Evolutionary conservation across 2,888 invertebrate species (phyloP).

Genomic region (Drosophila monieri): DNA sequence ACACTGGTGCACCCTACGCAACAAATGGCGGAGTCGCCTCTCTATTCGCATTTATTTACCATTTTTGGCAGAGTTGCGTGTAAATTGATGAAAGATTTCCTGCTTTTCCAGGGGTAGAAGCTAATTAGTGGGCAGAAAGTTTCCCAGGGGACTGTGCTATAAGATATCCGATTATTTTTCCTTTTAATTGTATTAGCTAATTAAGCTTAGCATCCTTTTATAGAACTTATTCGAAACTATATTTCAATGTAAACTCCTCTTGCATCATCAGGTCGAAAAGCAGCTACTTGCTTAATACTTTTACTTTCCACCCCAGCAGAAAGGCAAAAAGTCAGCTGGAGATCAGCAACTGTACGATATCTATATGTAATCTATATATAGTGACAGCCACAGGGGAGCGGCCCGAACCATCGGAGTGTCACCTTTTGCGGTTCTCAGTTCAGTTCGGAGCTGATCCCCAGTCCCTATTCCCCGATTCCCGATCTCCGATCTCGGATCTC

Average conservation of each 20-base stretch:
- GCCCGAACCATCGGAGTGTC: conserved; percentile 68
- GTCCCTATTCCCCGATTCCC: conserved; percentile 7
- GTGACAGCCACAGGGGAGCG: conserved; percentile 49
- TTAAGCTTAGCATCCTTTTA: neutral
- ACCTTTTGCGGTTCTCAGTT: conserved; percentile 72
- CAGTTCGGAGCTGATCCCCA: conserved; percentile 34
- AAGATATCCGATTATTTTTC: conserved; percentile 16
- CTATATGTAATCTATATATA: conserved; percentile 69
- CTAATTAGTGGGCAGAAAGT: conserved; percentile 35
- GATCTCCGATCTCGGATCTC: conserved; percentile 26
- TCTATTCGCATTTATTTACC: conserved; percentile 21
- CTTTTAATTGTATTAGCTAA: conserved; percentile 19
- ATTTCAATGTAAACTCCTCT: too few species aligned
- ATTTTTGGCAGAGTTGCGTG: conserved; percentile 45
- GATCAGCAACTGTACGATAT: conserved; percentile 59
- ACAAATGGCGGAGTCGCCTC: conserved; percentile 11
- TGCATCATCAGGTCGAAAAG: neutral
- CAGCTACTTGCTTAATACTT: conserved; percentile 25
- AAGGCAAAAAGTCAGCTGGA: conserved; percentile 36
- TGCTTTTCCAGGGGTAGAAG: conserved; percentile 15
- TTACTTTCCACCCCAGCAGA: conserved; percentile 25
- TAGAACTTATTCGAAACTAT: too few species aligned
- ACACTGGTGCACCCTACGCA: conserved; percentile 39
- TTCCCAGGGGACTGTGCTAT: conserved; percentile 11
- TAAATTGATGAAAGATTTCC: conserved; percentile 25